Conservation (phyloP, 2,888 invertebrate genomes). For the Mantis religiosa region DNA sequence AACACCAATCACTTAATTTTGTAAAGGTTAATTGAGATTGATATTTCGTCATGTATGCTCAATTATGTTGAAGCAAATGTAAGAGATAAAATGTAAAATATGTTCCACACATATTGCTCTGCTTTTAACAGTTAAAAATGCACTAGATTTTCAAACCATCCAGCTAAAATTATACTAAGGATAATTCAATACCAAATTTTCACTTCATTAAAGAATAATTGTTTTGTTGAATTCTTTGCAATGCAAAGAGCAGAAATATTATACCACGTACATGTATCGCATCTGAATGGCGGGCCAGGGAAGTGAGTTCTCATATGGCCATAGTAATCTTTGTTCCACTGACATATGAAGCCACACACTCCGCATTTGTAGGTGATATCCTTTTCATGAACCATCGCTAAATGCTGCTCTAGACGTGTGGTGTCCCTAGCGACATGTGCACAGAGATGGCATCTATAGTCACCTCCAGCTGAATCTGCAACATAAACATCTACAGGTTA, state of each 20-base stretch:
- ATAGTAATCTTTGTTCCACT: slow-evolving; percentile 58
- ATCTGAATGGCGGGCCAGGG: slow-evolving; percentile 59
- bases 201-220: too few species aligned
- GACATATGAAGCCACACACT: slow-evolving; percentile 58
- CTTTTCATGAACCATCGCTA: slow-evolving; percentile 52
- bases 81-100: too few species aligned
- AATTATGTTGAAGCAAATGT: too few species aligned
- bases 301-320: slow-evolving; percentile 58
- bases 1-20: too few species aligned
- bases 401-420: slow-evolving; percentile 51
- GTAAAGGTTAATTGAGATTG: too few species aligned
- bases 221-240: neutral
- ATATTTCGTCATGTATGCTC: too few species aligned
- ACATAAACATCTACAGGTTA: neutral
- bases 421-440: slow-evolving; percentile 50
- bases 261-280: slow-evolving; percentile 52
- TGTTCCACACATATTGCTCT: too few species aligned
- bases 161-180: too few species aligned
- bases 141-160: too few species aligned
- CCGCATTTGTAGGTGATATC: slow-evolving; percentile 58
- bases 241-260: neutral
- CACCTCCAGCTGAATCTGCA: neutral
- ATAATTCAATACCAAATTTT: too few species aligned
- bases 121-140: too few species aligned
- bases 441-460: slow-evolving; percentile 49